Conservation (phyloP, 2,888 invertebrate species). For the Apodemia mormo region DNA sequence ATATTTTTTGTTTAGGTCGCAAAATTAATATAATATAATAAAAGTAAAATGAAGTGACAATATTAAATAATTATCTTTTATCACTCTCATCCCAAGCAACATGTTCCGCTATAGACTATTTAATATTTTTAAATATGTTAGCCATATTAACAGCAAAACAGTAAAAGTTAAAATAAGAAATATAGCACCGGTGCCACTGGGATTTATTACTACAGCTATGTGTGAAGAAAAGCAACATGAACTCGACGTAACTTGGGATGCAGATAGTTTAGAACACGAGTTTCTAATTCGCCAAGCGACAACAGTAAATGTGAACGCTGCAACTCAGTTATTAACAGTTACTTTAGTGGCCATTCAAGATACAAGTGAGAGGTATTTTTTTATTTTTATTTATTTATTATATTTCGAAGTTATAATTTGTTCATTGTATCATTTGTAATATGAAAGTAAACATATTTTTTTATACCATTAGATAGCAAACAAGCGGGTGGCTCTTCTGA, state of each 20-base stretch:
- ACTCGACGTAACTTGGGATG: conserved; percentile 47
- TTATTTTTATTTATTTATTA: no score
- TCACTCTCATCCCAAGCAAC: background rate
- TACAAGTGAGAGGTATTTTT: conserved; percentile 76
- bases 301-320: conserved; percentile 77
- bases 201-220: conserved; percentile 51
- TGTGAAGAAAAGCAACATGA: conserved; percentile 56
- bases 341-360: conserved; percentile 79
- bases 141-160: conserved; percentile 44
- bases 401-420: background rate
- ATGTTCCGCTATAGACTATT: conserved; percentile 61
- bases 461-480: no score
- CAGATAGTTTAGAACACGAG: conserved; percentile 69
- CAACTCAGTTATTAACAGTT: conserved; percentile 77
- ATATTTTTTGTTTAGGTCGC: no score
- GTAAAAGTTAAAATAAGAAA: conserved; percentile 47
- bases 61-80: background rate
- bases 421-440: background rate
- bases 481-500: no score
- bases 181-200: conserved; percentile 54
- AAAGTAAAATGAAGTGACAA: background rate
- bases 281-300: conserved; percentile 79
- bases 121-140: conserved; percentile 47
- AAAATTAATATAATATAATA: no score
- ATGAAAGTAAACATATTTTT: no score